phyloP scores from a whole-genome alignment of 2,888 invertebrate species.

The Meganola albula region DNA sequence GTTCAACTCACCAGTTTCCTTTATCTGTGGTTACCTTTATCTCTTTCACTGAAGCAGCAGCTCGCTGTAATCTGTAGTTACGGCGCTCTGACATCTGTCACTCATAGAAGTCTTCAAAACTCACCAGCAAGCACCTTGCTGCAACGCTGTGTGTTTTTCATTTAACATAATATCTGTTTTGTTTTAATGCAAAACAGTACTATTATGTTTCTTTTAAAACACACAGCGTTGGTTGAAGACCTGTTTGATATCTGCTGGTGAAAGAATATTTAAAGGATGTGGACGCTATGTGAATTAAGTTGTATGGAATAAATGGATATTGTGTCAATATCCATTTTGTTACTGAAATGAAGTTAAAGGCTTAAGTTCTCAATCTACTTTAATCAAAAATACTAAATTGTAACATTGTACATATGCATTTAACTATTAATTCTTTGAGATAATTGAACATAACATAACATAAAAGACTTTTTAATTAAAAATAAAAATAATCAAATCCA shows the following conservation, averaged over 20 bases:
- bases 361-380: too few species aligned
- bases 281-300: constrained; percentile 4
- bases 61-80: background rate
- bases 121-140: background rate
- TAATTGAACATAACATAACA: background rate
- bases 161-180: background rate
- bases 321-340: background rate
- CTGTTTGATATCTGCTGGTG: constrained; percentile 5
- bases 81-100: background rate
- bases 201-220: background rate
- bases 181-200: too few species aligned
- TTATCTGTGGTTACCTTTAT: background rate
- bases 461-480: background rate
- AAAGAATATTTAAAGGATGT: too few species aligned
- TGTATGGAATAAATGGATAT: background rate
- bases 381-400: background rate
- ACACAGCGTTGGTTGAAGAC: background rate
- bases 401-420: background rate
- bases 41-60: background rate
- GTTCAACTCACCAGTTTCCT: background rate
- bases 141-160: background rate
- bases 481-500: background rate
- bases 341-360: background rate
- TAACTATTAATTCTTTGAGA: background rate
- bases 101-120: background rate